Conservation (phyloP, 2,888 invertebrate genomes). For the Apodemia mormo region DNA sequence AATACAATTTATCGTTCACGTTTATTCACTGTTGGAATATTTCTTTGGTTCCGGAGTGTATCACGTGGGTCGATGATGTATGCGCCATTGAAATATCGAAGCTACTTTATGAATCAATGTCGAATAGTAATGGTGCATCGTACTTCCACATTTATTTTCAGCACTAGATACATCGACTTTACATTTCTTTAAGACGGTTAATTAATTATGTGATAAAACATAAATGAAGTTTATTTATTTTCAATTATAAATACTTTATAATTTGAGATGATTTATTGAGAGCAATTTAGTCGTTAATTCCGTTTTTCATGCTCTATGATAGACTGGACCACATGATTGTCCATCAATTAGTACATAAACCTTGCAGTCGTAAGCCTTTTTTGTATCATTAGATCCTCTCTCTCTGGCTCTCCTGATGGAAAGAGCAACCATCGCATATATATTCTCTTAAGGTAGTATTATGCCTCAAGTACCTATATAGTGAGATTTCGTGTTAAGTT, state of each 20-base stretch:
- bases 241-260: neutral
- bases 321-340: too few relatives aligned
- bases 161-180: slow-evolving; percentile 18
- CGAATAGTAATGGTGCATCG: slow-evolving; percentile 12
- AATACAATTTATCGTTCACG: neutral
- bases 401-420: too few relatives aligned
- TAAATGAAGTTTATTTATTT: neutral
- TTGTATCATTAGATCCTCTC: too few relatives aligned
- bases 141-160: slow-evolving; percentile 20
- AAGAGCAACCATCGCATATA: too few relatives aligned
- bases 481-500: too few relatives aligned
- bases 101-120: slow-evolving; percentile 12
- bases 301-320: too few relatives aligned
- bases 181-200: slow-evolving; percentile 9
- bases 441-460: too few relatives aligned
- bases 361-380: too few relatives aligned
- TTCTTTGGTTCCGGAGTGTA: slow-evolving; percentile 7
- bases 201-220: slow-evolving; percentile 6
- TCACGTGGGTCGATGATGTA: slow-evolving; percentile 2
- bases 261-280: too few relatives aligned
- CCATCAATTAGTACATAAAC: too few relatives aligned
- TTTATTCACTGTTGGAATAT: neutral
- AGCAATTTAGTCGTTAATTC: too few relatives aligned
- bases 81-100: slow-evolving; percentile 11
- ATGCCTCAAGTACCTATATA: too few relatives aligned